phyloP scores from a whole-genome alignment of 2,888 invertebrate species.

The Lycaena phlaeas region DNA sequence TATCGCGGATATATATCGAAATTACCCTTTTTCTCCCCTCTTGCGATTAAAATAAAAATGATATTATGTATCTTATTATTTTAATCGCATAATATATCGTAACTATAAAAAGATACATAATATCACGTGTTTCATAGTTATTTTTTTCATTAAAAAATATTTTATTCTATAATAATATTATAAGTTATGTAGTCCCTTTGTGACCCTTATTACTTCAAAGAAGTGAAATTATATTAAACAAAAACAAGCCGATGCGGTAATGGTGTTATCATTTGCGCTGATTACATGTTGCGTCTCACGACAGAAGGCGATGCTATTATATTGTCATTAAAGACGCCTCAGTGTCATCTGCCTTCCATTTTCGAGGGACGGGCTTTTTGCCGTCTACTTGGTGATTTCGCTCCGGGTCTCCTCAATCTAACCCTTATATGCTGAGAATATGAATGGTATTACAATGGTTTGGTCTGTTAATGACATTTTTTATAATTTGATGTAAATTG shows the following conservation, averaged over 20 bases:
- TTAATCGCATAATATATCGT: no score
- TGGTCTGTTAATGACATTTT: slow-evolving; percentile 57
- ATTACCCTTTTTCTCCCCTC: no score
- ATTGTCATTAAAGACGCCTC: slow-evolving; percentile 68
- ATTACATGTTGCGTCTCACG: slow-evolving; percentile 55
- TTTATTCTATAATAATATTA: no score
- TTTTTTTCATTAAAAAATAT: no score
- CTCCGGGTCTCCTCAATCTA: slow-evolving; percentile 22
- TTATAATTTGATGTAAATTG: slow-evolving; percentile 68
- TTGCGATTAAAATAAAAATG: no score
- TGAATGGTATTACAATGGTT: slow-evolving; percentile 32
- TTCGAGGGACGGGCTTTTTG: slow-evolving; percentile 62
- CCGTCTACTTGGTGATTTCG: slow-evolving; percentile 48
- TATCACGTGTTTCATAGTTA: no score
- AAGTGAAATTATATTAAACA: slow-evolving; percentile 39
- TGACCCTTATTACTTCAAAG: slow-evolving; percentile 50
- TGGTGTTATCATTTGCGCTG: slow-evolving; percentile 60
- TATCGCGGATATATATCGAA: no score
- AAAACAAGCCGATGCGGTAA: slow-evolving; percentile 43
- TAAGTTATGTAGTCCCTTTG: no score
- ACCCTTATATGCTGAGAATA: slow-evolving; percentile 29
- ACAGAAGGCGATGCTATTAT: slow-evolving; percentile 67
- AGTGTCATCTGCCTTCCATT: slow-evolving; percentile 64
- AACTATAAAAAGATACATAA: no score
- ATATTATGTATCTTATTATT: no score